Evolutionary conservation across 2,888 invertebrate genomes (phyloP).

Genomic region (Merodon equestris): DNA sequence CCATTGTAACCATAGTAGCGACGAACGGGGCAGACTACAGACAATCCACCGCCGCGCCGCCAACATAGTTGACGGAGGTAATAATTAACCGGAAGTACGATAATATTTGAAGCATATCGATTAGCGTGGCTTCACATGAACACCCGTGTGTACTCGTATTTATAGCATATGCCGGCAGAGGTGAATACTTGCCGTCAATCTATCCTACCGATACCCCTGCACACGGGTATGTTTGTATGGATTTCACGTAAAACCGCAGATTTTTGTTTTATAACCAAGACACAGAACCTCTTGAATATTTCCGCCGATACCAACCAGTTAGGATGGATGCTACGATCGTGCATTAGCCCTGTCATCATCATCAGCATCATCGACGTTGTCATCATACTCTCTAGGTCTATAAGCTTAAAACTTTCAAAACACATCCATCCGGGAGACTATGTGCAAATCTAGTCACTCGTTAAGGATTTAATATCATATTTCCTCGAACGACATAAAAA

Average conservation of each 20-base stretch:
- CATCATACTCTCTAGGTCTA: conserved; percentile 30
- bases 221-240: not conserved
- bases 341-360: conserved; percentile 42
- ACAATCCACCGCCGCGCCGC: conserved; percentile 53
- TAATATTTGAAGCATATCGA: conserved; percentile 68
- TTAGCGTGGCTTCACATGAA: conserved; percentile 63
- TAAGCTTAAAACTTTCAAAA: conserved; percentile 61
- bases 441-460: conserved; percentile 63
- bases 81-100: conserved; percentile 69
- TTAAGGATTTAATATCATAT: conserved; percentile 65
- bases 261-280: conserved; percentile 41
- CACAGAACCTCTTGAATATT: conserved; percentile 29
- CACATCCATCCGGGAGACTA: conserved; percentile 39
- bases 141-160: conserved; percentile 11
- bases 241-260: conserved; percentile 49
- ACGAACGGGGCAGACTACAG: no score
- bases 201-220: conserved; percentile 30
- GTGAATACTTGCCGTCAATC: conserved; percentile 36
- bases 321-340: conserved; percentile 39
- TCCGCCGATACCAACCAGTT: no score
- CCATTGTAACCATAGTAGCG: conserved; percentile 29
- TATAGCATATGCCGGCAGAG: conserved; percentile 40
- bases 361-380: conserved; percentile 19
- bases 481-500: conserved; percentile 48
- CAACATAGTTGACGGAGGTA: conserved; percentile 56